Conservation (phyloP, 1,140 invertebrate species). For the Macrobrachium rosenbergii region DNA sequence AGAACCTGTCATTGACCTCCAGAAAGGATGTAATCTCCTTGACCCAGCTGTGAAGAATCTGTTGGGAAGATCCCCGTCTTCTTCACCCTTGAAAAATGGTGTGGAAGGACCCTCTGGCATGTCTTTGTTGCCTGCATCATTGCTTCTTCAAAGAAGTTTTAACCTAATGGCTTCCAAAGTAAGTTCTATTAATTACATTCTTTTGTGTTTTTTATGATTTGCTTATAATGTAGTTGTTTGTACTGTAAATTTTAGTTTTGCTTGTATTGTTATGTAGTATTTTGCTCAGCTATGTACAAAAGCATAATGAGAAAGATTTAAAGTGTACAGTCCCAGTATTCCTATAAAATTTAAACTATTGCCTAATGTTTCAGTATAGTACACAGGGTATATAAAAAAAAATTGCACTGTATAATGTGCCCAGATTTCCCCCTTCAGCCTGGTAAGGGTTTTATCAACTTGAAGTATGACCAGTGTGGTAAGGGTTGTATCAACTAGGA, state of each 20-base stretch:
- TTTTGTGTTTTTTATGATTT: background rate
- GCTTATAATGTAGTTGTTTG: background rate
- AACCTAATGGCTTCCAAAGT: background rate
- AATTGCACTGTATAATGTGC: too few relatives aligned
- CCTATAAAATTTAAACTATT: too few relatives aligned
- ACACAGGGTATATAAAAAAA: too few relatives aligned
- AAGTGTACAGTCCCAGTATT: too few relatives aligned
- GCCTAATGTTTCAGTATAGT: too few relatives aligned
- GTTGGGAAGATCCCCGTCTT: background rate
- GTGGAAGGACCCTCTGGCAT: background rate
- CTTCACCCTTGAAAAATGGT: background rate
- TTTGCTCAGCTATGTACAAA: too few relatives aligned
- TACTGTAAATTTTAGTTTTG: background rate
- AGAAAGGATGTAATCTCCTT: background rate
- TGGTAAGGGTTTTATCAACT: too few relatives aligned
- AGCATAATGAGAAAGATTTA: too few relatives aligned
- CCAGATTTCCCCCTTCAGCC: too few relatives aligned
- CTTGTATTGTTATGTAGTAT: too few relatives aligned
- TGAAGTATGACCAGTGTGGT: too few relatives aligned
- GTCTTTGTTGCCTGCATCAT: background rate
- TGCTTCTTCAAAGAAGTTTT: conserved; percentile 9
- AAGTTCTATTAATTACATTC: background rate
- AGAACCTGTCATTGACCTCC: background rate
- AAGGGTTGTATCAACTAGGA: too few relatives aligned
- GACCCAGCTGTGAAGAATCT: background rate